Conservation (phyloP, 2,888 invertebrate species). For the Tribolium freemani region DNA sequence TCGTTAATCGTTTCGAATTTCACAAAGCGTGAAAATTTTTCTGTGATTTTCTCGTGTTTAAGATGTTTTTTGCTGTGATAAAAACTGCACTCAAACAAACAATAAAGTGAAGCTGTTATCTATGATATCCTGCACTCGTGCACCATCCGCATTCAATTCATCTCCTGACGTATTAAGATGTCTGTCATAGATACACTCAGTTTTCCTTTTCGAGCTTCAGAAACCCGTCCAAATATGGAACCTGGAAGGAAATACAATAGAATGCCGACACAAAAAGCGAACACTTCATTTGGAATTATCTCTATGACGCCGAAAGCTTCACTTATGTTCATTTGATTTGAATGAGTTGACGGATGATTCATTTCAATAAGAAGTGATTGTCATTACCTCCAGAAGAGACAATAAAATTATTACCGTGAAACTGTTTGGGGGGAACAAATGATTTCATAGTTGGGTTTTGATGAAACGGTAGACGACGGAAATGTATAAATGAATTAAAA, state of each 20-base stretch:
- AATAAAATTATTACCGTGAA: not conserved
- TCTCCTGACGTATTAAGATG: constrained; percentile 18
- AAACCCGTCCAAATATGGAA: constrained; percentile 23
- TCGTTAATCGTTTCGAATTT: no score
- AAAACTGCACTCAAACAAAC: not conserved
- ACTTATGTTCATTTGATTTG: not conserved
- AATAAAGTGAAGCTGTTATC: not conserved
- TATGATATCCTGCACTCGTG: not conserved
- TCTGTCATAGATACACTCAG: constrained; percentile 29
- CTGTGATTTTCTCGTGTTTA: no score
- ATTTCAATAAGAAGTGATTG: constrained; percentile 1
- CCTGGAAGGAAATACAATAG: constrained; percentile 3
- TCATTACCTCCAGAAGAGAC: not conserved
- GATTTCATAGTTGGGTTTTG: not conserved
- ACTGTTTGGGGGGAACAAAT: not conserved
- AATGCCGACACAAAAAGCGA: constrained; percentile 10
- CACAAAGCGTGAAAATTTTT: no score
- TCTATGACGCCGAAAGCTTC: not conserved
- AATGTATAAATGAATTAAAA: constrained; percentile 14
- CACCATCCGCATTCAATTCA: not conserved
- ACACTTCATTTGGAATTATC: not conserved
- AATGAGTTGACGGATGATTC: constrained; percentile 13
- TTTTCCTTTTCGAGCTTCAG: constrained; percentile 8
- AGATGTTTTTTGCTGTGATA: not conserved
- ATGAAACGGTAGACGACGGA: constrained; percentile 16